These are phyloP conservation scores for Xenopus laevis DNA, from an alignment of 2,113 vertebrate species.

Conservation along the genomic window DNA sequence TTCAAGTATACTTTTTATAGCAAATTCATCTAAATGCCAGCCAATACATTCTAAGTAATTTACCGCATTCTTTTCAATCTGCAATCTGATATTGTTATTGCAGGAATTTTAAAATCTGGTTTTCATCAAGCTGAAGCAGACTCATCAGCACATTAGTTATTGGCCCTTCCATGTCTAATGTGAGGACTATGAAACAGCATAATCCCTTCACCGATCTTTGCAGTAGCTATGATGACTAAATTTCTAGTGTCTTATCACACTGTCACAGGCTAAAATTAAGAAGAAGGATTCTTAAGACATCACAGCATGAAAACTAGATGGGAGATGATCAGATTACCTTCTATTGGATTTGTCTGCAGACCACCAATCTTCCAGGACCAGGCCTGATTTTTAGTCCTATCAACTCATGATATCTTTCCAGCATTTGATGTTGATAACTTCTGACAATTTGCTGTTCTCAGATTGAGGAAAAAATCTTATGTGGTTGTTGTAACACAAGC, in stretches of 20 bases:
- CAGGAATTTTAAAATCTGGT: conserved; percentile 28
- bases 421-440: conserved; percentile 34
- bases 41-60: too few species aligned
- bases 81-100: too few species aligned
- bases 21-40: too few species aligned
- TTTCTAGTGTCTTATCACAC: conserved; percentile 98
- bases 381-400: conserved; percentile 74
- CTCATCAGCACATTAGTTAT: conserved; percentile 56
- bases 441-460: conserved; percentile 28
- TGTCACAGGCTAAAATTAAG: conserved; percentile 90
- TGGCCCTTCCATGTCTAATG: conserved; percentile 86
- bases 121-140: conserved; percentile 51
- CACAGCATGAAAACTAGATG: conserved; percentile 90
- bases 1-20: too few species aligned
- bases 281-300: conserved; percentile 87
- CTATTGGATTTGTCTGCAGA: conserved; percentile 84
- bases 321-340: conserved; percentile 91
- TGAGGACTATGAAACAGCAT: conserved; percentile 90
- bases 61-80: too few species aligned
- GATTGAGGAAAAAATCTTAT: not conserved
- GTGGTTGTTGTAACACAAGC: conserved; percentile 1
- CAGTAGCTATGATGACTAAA: conserved; percentile 90
- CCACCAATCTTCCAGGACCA: conserved; percentile 82
- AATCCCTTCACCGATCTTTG: conserved; percentile 90
- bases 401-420: conserved; percentile 33